These are phyloP conservation scores for Carcina quercana DNA, from an alignment of 2,888 invertebrate genomes.

Conservation along the genomic window DNA sequence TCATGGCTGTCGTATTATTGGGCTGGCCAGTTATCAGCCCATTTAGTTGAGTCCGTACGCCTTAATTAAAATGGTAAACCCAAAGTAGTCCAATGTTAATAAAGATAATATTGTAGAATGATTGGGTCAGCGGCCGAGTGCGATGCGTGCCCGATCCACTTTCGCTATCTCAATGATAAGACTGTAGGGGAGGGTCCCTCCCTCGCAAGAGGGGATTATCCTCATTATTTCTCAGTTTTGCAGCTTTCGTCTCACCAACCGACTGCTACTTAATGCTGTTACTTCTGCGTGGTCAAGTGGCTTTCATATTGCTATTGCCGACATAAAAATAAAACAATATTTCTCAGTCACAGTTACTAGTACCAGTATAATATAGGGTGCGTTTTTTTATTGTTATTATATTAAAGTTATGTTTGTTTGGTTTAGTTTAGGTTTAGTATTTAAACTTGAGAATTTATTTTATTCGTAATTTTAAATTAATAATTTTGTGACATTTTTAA, in stretches of 20 bases:
- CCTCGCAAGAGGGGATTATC: conserved; percentile 47
- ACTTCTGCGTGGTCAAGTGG: neutral
- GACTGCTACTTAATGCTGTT: conserved; percentile 10
- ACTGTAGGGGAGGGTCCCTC: conserved; percentile 32
- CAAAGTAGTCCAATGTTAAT: conserved; percentile 46
- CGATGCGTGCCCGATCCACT: conserved; percentile 49
- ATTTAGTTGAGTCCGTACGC: conserved; percentile 39
- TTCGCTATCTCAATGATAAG: conserved; percentile 61
- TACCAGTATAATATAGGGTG: no score
- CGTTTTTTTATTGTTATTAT: no score
- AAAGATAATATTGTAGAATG: conserved; percentile 50
- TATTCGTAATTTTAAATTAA: no score
- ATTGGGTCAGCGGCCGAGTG: conserved; percentile 43
- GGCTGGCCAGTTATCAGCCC: conserved; percentile 44
- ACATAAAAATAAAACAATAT: no score
- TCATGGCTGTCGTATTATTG: conserved; percentile 44
- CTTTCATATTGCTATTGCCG: no score
- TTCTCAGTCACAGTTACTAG: no score
- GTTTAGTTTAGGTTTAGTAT: no score
- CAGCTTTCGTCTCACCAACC: conserved; percentile 20
- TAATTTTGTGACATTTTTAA: no score
- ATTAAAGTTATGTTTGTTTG: no score
- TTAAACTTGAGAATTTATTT: no score
- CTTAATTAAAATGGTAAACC: conserved; percentile 55
- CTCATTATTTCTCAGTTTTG: conserved; percentile 55